These are phyloP conservation scores for Eurypyga helias DNA, from an alignment of 2,113 vertebrate species.

Conservation along the genomic window DNA sequence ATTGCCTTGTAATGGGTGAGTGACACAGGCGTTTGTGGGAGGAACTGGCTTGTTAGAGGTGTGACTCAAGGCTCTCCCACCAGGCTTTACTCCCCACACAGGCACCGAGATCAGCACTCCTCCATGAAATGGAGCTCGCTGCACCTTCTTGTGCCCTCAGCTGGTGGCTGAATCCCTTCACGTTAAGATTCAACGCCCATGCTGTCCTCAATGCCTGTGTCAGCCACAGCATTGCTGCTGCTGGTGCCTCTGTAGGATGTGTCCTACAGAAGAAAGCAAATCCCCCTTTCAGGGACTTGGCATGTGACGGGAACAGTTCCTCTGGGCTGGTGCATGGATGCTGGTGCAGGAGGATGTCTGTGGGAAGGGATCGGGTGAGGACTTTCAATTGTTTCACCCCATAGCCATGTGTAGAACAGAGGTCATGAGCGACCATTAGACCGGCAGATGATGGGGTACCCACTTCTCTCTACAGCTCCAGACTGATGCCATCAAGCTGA, in stretches of 20 bases:
- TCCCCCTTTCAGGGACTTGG: accelerated
- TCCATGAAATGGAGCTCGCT: accelerated
- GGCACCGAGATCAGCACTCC: neutral
- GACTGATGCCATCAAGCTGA: neutral
- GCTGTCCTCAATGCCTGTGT: neutral
- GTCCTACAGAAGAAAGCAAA: neutral
- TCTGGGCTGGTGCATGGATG: neutral
- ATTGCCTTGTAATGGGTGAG: neutral
- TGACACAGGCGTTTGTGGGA: neutral
- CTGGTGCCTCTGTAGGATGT: neutral
- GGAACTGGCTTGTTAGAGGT: neutral
- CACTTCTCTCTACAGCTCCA: too few relatives aligned
- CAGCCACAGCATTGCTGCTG: neutral
- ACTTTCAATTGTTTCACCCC: neutral
- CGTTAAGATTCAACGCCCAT: neutral
- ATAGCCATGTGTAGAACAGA: neutral
- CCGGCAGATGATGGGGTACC: neutral
- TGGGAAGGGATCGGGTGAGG: neutral
- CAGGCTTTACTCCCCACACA: neutral
- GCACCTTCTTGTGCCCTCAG: neutral
- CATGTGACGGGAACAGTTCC: accelerated
- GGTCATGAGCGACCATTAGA: neutral
- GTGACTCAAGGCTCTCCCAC: neutral
- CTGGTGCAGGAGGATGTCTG: neutral
- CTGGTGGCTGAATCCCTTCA: neutral